Percentiles rank a stretch among this genome's conserved stretches.
Evolutionary conservation across 2,888 invertebrate species (phyloP).

Genomic region (Eristalis intricaria): DNA sequence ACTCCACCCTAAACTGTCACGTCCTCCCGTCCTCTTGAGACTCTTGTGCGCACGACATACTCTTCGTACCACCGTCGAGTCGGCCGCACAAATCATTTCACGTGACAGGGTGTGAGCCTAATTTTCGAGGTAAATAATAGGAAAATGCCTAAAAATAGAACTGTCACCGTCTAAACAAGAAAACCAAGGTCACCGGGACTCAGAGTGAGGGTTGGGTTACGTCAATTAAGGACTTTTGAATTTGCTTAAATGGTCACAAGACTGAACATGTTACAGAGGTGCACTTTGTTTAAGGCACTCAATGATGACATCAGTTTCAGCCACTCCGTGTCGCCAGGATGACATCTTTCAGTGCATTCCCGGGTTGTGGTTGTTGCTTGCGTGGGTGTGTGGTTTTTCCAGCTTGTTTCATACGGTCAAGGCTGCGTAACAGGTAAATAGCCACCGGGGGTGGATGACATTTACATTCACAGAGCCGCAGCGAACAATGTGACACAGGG

Average conservation of each 20-base stretch:
- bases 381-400: neutral
- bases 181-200: neutral
- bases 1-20: neutral
- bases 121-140: neutral
- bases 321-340: neutral
- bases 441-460: conserved; percentile 47
- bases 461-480: conserved; percentile 9
- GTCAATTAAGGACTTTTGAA: neutral
- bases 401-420: conserved; percentile 44
- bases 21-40: neutral
- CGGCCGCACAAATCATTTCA: conserved; percentile 33
- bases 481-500: neutral
- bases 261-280: neutral
- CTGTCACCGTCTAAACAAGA: neutral
- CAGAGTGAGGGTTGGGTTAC: neutral
- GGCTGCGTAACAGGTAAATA: conserved; percentile 53
- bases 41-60: neutral
- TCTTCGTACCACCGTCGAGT: neutral
- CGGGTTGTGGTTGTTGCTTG: neutral
- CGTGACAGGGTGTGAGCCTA: conserved; percentile 15
- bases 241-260: neutral
- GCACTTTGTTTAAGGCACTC: neutral
- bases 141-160: conserved; percentile 24
- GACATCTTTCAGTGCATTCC: conserved; percentile 20
- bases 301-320: neutral